phyloP scores from a whole-genome alignment of 2,113 vertebrate genomes.

The Oncorhynchus masou region DNA sequence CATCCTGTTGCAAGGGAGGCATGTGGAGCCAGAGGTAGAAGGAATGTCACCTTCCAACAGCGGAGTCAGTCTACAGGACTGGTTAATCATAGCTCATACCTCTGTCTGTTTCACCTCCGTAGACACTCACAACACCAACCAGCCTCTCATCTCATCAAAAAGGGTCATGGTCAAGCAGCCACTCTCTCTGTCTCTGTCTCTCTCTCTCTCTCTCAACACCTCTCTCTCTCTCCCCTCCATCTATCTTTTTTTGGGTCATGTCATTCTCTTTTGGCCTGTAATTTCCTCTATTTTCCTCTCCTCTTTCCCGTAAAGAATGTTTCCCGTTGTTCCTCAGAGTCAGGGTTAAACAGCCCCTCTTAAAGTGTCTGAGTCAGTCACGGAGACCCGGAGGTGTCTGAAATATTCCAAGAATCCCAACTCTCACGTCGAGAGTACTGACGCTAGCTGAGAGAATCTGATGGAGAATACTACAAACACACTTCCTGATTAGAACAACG shows the following conservation, averaged over 20 bases:
- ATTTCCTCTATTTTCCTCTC: constrained; percentile 65
- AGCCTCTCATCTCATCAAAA: constrained; percentile 52
- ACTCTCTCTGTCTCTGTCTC: constrained; percentile 38
- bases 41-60: constrained; percentile 45
- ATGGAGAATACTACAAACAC: constrained; percentile 45
- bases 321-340: constrained; percentile 62
- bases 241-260: constrained; percentile 49
- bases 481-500: constrained; percentile 43
- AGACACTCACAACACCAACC: constrained; percentile 48
- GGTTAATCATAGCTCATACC: constrained; percentile 39
- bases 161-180: constrained; percentile 61
- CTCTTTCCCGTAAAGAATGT: constrained; percentile 70
- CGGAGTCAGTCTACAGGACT: constrained; percentile 30
- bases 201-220: constrained; percentile 19
- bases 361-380: constrained; percentile 62
- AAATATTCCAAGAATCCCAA: constrained; percentile 66
- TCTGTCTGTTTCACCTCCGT: constrained; percentile 62
- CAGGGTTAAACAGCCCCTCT: constrained; percentile 59
- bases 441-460: constrained; percentile 63
- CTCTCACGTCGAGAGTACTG: constrained; percentile 54
- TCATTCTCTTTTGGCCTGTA: constrained; percentile 69
- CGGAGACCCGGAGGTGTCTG: constrained; percentile 57
- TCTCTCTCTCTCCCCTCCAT: neutral
- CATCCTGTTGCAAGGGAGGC: constrained; percentile 40
- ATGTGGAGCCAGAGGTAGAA: constrained; percentile 36